Percentiles rank a stretch among this genome's conserved stretches.
These are phyloP conservation scores for Dendrolimus pini DNA, from an alignment of 2,888 invertebrate genomes.

Conservation along the genomic window DNA sequence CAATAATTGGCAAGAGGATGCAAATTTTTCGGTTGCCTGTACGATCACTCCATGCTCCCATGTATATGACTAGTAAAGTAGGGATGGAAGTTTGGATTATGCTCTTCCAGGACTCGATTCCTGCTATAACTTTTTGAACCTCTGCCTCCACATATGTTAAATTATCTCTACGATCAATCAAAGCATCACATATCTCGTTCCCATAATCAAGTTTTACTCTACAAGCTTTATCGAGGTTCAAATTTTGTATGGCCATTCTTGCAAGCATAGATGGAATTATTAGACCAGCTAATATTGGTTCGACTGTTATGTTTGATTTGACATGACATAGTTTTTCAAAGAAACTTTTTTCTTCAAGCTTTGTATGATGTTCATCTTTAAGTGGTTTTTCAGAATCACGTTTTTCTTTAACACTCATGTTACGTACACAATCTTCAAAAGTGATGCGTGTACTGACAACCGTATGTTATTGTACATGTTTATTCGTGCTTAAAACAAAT, in stretches of 20 bases:
- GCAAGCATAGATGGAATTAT: conserved; percentile 80
- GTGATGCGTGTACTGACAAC: conserved; percentile 23
- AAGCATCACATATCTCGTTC: conserved; percentile 49
- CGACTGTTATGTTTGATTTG: conserved; percentile 79
- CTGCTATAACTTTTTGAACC: conserved; percentile 73
- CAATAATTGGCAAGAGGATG: conserved; percentile 72
- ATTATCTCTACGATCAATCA: conserved; percentile 60
- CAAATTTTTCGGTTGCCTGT: conserved; percentile 75
- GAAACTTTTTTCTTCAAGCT: conserved; percentile 55
- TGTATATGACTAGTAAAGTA: conserved; percentile 69
- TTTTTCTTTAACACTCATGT: conserved; percentile 32
- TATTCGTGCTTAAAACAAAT: conserved; percentile 25
- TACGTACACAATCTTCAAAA: conserved; percentile 17
- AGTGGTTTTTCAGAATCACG: conserved; percentile 41
- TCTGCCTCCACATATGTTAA: conserved; percentile 78
- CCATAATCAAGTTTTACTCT: conserved; percentile 46
- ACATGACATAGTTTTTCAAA: conserved; percentile 71
- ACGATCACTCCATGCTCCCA: conserved; percentile 79
- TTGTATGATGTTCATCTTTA: conserved; percentile 25
- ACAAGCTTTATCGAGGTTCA: conserved; percentile 63
- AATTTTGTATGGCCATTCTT: conserved; percentile 78
- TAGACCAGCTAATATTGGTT: conserved; percentile 82
- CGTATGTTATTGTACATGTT: conserved; percentile 16
- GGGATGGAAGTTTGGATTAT: conserved; percentile 75
- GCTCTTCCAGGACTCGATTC: conserved; percentile 75